Conservation (phyloP, 2,888 invertebrate genomes). For the Nomada fucata region DNA sequence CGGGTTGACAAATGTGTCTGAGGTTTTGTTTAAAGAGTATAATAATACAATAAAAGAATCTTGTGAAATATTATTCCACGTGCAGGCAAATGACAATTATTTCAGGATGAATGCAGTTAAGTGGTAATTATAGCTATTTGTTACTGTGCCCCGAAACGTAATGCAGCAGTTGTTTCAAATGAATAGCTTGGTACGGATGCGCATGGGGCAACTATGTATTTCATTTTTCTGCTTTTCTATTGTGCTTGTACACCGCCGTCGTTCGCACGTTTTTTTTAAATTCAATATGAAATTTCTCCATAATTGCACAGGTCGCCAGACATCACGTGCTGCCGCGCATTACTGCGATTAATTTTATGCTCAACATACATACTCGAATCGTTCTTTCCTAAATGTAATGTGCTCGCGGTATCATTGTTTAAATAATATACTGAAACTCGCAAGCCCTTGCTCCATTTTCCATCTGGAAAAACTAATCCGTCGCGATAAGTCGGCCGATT, state of each 20-base stretch:
- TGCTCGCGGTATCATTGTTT: background rate
- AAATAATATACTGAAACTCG: no score
- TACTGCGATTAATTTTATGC: background rate
- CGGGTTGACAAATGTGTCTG: background rate
- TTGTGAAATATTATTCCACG: conserved; percentile 2
- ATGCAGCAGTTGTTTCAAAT: conserved; percentile 8
- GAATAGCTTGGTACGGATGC: background rate
- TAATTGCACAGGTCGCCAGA: background rate
- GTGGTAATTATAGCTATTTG: conserved; percentile 20
- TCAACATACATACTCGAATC: background rate
- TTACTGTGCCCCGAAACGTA: conserved; percentile 3
- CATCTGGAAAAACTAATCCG: background rate
- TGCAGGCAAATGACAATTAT: conserved; percentile 14
- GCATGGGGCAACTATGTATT: background rate
- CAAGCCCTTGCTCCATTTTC: background rate
- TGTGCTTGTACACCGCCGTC: no score
- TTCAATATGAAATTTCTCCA: background rate
- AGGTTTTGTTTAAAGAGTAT: background rate
- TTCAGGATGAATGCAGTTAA: conserved; percentile 14
- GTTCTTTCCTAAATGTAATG: background rate
- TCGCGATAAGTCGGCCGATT: conserved; percentile 34
- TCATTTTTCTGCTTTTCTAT: no score
- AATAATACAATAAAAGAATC: background rate
- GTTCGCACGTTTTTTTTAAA: background rate
- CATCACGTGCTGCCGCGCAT: background rate